phyloP scores from a whole-genome alignment of 2,113 vertebrate genomes.

The Alouatta palliata region DNA sequence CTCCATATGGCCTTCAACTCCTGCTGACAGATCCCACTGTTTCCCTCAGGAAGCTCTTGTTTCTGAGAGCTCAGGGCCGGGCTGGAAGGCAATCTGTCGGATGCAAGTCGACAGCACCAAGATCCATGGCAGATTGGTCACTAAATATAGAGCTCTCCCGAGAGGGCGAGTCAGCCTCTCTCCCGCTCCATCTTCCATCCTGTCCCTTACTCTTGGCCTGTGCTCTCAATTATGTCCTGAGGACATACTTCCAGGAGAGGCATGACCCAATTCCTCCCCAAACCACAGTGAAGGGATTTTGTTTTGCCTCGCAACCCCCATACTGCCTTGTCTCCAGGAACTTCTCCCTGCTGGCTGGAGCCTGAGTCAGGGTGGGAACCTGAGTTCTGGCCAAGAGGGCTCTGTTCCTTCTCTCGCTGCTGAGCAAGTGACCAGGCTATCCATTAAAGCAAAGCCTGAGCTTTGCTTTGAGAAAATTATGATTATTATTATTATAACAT shows the following conservation, averaged over 20 bases:
- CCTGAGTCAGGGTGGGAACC: not conserved
- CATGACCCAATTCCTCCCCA: too few species aligned
- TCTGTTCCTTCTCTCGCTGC: not conserved
- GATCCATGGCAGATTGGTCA: not conserved
- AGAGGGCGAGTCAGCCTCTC: not conserved
- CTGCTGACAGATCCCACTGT: not conserved
- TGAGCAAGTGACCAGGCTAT: not conserved
- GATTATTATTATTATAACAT: too few species aligned
- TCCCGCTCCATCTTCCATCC: not conserved
- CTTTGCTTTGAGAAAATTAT: too few species aligned
- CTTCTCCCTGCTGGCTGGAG: not conserved
- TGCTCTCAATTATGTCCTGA: not conserved
- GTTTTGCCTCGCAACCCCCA: not conserved
- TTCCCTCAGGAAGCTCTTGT: not conserved
- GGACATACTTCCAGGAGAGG: not conserved
- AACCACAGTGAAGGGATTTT: not conserved
- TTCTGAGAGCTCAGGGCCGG: not conserved
- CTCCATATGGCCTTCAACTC: not conserved
- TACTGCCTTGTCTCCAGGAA: not conserved
- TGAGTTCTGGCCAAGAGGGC: not conserved
- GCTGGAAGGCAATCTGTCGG: not conserved
- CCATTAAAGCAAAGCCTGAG: too few species aligned
- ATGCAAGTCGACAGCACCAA: not conserved
- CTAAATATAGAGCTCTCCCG: slow-evolving; percentile 2
- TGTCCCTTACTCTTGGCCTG: not conserved